Conservation (phyloP, 2,888 invertebrate genomes). For the Gonocerus acuteangulatus region DNA sequence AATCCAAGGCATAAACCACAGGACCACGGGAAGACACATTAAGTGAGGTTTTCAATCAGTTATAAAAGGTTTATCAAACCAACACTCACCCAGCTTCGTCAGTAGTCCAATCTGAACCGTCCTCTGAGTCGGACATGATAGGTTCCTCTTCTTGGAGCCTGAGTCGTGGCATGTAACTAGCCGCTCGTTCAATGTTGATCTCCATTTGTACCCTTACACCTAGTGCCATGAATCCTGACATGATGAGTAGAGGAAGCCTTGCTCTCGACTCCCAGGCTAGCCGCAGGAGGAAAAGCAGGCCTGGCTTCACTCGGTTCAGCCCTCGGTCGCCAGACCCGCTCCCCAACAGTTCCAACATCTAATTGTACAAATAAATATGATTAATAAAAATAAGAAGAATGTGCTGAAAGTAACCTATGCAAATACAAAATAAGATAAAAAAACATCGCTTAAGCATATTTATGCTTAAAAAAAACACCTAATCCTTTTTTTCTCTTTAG, state of each 20-base stretch:
- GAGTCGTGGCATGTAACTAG: conserved; percentile 26
- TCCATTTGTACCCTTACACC: conserved; percentile 61
- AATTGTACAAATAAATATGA: neutral
- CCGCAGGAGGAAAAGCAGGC: conserved; percentile 59
- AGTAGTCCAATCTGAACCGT: conserved; percentile 23
- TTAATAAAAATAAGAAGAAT: too few species aligned
- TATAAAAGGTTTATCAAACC: too few species aligned
- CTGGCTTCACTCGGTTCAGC: conserved; percentile 36
- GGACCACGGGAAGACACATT: too few species aligned
- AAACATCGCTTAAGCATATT: too few species aligned
- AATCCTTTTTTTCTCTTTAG: too few species aligned
- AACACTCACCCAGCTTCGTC: conserved; percentile 15
- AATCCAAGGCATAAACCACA: too few species aligned
- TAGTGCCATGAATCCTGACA: conserved; percentile 57
- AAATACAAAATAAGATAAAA: too few species aligned
- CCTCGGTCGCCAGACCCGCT: conserved; percentile 12
- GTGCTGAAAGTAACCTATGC: too few species aligned
- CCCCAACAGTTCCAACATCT: conserved; percentile 16
- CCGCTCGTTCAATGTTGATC: conserved; percentile 50
- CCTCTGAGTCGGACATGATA: conserved; percentile 2
- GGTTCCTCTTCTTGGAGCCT: conserved; percentile 27
- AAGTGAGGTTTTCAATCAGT: too few species aligned
- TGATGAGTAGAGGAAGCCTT: conserved; percentile 58
- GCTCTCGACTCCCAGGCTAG: conserved; percentile 64
- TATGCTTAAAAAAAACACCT: too few species aligned